Evolutionary conservation across 2,113 vertebrate genomes (phyloP), one percentile per base, ranked within the genome.

Genomic region (Neodon shergylaensis): DNA sequence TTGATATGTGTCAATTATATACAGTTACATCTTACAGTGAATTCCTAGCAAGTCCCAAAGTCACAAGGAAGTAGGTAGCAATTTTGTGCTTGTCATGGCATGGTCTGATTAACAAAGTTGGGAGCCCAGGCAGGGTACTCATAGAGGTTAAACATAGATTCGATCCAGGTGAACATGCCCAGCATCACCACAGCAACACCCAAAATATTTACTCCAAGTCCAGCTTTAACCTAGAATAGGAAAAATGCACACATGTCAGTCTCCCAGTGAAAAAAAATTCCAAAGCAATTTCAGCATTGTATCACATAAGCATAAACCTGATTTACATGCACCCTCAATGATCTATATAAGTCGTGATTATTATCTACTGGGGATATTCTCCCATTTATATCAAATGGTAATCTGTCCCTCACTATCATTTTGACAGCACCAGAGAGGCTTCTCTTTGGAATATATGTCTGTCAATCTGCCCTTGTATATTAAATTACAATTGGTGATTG

Each of bases 211-310:
- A 99, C 97, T 0, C 99, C 99, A 94, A 99, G 98, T 87, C 99
- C 99, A 83, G 99, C 99, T 98, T 99, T 99, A 73, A 99, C 99
- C 99, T 99, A 97, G 83, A 98, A 88, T 17, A 94, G 92, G 26
- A 95, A 92, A 83, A 85, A 97, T 68, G 94, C 58, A 96, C 24
- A 93, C 76, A 97, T 87, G 78, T 90, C 82, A 92, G 33, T 58
- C 83, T 97, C 22, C 93, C 39, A 8, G 77, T 61, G 36, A 79
- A 7, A 19, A 95, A 91, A 22, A 96, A 91, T 73, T 8, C 13
- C 54, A 28, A 1, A 36, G 47, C 4, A 58, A 24, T 63, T 90
- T 12, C 72, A 31, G 26, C 70, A 94, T 36, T 44, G 3, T 16
- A 7, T 39, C 78, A 16, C 3, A 61, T n/a, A 47, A 7, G 11